Percentiles rank a stretch among this genome's conserved stretches.
Conservation (phyloP, 2,113 vertebrate genomes). For the Salvelinus sp. region DNA sequence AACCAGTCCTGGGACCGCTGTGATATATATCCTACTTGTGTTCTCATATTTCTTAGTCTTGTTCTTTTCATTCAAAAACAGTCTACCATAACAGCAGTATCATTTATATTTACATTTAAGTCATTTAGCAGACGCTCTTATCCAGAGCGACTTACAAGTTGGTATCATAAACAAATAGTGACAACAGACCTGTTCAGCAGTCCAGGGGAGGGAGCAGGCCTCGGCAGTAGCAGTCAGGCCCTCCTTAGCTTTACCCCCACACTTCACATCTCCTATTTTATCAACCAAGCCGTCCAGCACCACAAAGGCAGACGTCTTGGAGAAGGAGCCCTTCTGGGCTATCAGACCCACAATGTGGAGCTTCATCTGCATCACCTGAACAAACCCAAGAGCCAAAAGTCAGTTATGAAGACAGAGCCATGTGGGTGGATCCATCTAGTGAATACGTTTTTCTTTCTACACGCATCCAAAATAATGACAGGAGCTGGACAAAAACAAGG, state of each 20-base stretch:
- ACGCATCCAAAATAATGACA: no score
- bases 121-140: no score
- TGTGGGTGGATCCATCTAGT: no score
- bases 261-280: constrained; percentile 95
- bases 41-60: not conserved
- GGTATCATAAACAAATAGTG: not conserved
- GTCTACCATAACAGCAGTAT: not conserved
- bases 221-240: constrained; percentile 91
- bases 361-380: constrained; percentile 98
- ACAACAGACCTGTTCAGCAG: constrained; percentile 89
- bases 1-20: no score
- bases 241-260: constrained; percentile 92
- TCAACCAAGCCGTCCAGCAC: constrained; percentile 94
- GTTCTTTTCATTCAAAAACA: no score
- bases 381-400: not conserved
- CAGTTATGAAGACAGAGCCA: not conserved
- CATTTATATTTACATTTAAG: no score
- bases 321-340: constrained; percentile 91
- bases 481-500: no score
- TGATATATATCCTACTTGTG: no score
- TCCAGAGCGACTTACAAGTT: no score
- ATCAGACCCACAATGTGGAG: constrained; percentile 88
- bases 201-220: constrained; percentile 89
- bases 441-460: no score
- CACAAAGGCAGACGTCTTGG: constrained; percentile 89